Percentiles rank a stretch among this genome's conserved stretches.
phyloP scores from a whole-genome alignment of 2,797 vertebrate species.

The Siniperca scherzeri region DNA sequence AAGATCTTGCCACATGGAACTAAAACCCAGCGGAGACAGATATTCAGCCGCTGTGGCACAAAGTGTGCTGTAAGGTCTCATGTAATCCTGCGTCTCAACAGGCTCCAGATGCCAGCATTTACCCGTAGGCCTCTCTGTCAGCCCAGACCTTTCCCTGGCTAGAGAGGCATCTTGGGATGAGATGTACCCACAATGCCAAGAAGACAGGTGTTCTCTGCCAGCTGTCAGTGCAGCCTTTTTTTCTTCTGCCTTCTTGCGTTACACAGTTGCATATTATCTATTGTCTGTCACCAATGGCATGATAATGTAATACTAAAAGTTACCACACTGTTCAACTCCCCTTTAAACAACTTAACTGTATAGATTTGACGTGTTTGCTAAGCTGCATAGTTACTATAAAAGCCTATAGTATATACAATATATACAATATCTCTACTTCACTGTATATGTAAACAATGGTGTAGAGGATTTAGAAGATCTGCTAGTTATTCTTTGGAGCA shows the following conservation, averaged over 20 bases:
- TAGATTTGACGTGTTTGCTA: neutral
- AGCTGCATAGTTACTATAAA: neutral
- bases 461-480: neutral
- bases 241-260: slow-evolving; percentile 54
- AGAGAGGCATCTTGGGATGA: slow-evolving; percentile 78
- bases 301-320: slow-evolving; percentile 42
- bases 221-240: slow-evolving; percentile 76
- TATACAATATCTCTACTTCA: neutral
- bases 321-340: slow-evolving; percentile 25
- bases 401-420: neutral
- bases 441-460: neutral
- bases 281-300: slow-evolving; percentile 48
- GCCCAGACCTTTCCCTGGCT: slow-evolving; percentile 80
- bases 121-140: slow-evolving; percentile 81
- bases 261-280: slow-evolving; percentile 50
- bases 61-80: slow-evolving; percentile 76
- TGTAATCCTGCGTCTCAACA: slow-evolving; percentile 81
- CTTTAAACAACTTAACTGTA: slow-evolving; percentile 25
- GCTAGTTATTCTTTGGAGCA: neutral
- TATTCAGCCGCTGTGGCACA: slow-evolving; percentile 72
- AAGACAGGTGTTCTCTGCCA: slow-evolving; percentile 85
- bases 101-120: slow-evolving; percentile 80
- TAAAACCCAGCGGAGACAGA: slow-evolving; percentile 67
- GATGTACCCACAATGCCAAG: slow-evolving; percentile 77
- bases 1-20: slow-evolving; percentile 57